Conservation (phyloP, 1,140 invertebrate genomes). For the Acyrthosiphon pisum region DNA sequence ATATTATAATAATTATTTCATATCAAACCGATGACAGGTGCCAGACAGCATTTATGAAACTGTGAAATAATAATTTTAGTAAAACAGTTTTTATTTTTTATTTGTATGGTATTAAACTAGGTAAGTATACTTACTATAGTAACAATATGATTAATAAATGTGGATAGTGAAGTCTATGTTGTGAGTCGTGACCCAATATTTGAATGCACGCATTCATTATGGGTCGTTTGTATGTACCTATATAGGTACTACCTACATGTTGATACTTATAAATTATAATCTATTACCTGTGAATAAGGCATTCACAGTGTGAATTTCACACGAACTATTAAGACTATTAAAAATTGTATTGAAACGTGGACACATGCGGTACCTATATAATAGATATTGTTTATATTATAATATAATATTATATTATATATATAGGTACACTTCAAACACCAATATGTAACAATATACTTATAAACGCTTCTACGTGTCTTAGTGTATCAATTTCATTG, state of each 20-base stretch:
- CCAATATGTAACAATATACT: not conserved
- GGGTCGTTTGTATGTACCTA: not conserved
- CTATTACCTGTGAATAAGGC: not conserved
- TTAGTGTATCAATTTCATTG: not conserved
- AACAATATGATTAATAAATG: not conserved
- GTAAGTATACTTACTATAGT: too few species aligned
- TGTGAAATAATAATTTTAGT: not conserved
- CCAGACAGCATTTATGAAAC: not conserved
- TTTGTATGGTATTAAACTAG: not conserved
- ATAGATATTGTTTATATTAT: too few species aligned
- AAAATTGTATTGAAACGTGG: not conserved
- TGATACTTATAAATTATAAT: not conserved
- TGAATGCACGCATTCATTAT: not conserved
- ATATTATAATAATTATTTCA: not conserved
- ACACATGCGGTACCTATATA: too few species aligned
- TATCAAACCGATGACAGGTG: not conserved
- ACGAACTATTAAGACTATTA: not conserved
- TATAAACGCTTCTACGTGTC: not conserved
- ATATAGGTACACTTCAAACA: not conserved
- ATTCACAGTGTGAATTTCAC: not conserved
- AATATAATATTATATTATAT: not conserved
- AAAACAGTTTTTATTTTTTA: not conserved
- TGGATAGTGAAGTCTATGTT: not conserved
- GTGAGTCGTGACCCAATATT: not conserved
- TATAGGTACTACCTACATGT: not conserved